Percentiles rank a stretch among this genome's conserved stretches.
These are phyloP conservation scores for Philotrypesis tridentata DNA, from an alignment of 1,140 invertebrate species.

Conservation along the genomic window DNA sequence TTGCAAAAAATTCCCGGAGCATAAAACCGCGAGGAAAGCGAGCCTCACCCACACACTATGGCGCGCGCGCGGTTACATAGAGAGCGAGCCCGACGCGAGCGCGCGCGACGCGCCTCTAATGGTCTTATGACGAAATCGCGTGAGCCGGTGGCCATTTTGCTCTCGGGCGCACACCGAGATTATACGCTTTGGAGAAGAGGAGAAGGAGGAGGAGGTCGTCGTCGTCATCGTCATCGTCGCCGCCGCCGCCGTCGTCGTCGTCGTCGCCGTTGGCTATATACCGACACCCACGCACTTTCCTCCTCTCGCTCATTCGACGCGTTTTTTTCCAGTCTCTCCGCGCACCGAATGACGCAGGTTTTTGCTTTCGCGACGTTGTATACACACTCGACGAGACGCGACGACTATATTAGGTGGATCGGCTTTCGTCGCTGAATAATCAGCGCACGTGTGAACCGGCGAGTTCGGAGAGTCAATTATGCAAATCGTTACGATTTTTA, in stretches of 20 bases:
- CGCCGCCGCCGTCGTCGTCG: no score
- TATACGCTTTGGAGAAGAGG: not conserved
- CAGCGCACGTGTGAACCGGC: not conserved
- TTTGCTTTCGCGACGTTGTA: no score
- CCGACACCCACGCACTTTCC: not conserved
- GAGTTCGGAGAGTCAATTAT: not conserved
- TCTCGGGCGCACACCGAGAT: not conserved
- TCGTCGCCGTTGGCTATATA: not conserved
- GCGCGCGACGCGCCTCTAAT: slow-evolving; percentile 14
- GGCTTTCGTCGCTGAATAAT: not conserved
- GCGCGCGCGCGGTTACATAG: no score
- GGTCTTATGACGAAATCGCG: slow-evolving; percentile 38
- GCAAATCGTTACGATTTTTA: not conserved
- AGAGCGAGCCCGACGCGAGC: no score
- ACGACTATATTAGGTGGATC: not conserved
- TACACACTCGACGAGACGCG: not conserved
- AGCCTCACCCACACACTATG: not conserved
- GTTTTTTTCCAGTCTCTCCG: not conserved
- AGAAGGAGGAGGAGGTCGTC: no score
- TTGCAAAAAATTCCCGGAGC: not conserved
- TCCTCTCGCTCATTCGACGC: not conserved
- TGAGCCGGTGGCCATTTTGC: slow-evolving; percentile 41
- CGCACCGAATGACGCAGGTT: not conserved
- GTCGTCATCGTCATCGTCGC: no score
- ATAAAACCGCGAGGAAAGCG: not conserved